Percentiles rank a stretch among this genome's conserved stretches.
phyloP scores from a whole-genome alignment of 1,140 invertebrate genomes.

The Theocolax elegans region DNA sequence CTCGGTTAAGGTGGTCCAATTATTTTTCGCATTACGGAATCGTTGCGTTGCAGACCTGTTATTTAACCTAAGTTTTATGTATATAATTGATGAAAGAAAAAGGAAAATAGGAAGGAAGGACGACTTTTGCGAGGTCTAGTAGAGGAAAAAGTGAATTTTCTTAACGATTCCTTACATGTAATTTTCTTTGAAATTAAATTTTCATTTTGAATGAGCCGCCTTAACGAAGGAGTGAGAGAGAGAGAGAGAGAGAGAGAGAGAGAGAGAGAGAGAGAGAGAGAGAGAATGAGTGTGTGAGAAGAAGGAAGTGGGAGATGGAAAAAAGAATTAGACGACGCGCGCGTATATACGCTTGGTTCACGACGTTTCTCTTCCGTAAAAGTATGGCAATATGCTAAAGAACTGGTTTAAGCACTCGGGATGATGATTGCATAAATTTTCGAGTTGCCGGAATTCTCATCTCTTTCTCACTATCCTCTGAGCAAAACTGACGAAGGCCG shows the following conservation, averaged over 20 bases:
- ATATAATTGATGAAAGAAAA: too few relatives aligned
- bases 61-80: too few relatives aligned
- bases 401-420: slow-evolving; percentile 29
- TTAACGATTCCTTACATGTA: neutral
- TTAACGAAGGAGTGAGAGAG: slow-evolving; percentile 1
- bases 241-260: too few relatives aligned
- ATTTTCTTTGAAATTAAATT: neutral
- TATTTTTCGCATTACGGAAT: too few relatives aligned
- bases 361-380: neutral
- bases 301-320: too few relatives aligned
- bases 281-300: too few relatives aligned
- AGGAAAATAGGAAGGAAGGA: too few relatives aligned
- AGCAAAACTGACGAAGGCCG: neutral
- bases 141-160: too few relatives aligned
- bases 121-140: too few relatives aligned
- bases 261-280: too few relatives aligned
- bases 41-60: too few relatives aligned
- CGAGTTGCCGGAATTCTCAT: slow-evolving; percentile 37
- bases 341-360: neutral
- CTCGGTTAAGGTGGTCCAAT: too few relatives aligned
- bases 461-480: slow-evolving; percentile 14
- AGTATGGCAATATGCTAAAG: slow-evolving; percentile 16
- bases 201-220: neutral
- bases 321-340: neutral
- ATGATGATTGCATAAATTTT: slow-evolving; percentile 43